Conservation (phyloP, 53 echinoderm and acorn worm genomes). For the Actinopyga echinites region DNA sequence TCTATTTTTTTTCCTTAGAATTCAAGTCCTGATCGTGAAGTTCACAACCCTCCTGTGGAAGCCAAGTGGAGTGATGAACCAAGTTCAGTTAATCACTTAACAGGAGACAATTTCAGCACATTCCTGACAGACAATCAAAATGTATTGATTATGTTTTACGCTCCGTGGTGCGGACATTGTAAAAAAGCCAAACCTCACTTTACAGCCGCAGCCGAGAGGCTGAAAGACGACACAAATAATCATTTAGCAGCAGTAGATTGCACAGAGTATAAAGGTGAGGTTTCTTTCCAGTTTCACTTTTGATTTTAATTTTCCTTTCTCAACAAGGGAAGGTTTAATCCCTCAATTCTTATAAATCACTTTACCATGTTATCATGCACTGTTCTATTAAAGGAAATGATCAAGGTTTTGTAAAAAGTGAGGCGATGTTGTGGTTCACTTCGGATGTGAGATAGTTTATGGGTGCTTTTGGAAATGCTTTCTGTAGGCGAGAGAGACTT, state of each 20-base stretch:
- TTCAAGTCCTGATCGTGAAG: constrained; percentile 57
- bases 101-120: constrained; percentile 60
- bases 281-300: not conserved
- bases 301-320: too few relatives aligned
- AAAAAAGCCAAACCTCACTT: constrained; percentile 85
- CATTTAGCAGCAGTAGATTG: constrained; percentile 90
- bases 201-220: constrained; percentile 68
- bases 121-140: constrained; percentile 63
- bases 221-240: constrained; percentile 53
- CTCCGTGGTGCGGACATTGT: constrained; percentile 97
- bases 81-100: constrained; percentile 81
- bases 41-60: constrained; percentile 69
- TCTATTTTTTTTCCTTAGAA: too few relatives aligned
- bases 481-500: too few relatives aligned
- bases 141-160: constrained; percentile 92
- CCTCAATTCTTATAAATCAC: too few relatives aligned
- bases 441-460: too few relatives aligned
- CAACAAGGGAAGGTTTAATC: too few relatives aligned
- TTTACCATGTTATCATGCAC: too few relatives aligned
- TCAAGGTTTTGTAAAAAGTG: too few relatives aligned
- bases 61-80: constrained; percentile 87
- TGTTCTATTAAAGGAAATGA: too few relatives aligned
- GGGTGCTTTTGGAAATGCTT: too few relatives aligned
- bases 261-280: constrained; percentile 78
- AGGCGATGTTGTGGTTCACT: too few relatives aligned